A percentile compares a stretch with the other conserved stretches of the same genome.
Conservation (phyloP, 2,113 vertebrate genomes). For the Hydrochoerus hydrochaeris region DNA sequence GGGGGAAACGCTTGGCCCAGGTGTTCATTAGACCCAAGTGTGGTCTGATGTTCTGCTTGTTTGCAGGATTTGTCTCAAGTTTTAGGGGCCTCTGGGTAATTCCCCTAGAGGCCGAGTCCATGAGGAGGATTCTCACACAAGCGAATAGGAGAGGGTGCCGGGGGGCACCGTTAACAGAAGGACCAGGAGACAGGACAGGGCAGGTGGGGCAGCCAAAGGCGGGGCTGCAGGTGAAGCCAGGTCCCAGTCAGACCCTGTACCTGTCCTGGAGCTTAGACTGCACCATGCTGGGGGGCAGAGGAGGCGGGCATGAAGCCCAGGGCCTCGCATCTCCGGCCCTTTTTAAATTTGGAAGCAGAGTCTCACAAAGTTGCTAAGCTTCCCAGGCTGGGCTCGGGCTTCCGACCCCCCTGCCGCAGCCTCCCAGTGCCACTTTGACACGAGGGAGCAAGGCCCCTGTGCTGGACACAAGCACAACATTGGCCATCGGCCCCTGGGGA, state of each 20-base stretch:
- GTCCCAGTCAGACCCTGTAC: accelerated
- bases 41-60: accelerated
- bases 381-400: neutral
- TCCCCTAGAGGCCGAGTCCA: neutral
- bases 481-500: neutral
- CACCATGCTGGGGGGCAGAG: accelerated
- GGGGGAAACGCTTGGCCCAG: neutral
- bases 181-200: neutral
- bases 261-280: neutral
- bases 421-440: neutral
- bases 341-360: neutral
- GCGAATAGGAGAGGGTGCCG: neutral
- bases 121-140: accelerated
- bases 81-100: neutral
- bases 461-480: accelerated
- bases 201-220: accelerated
- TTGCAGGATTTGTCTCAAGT: neutral
- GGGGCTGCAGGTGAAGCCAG: neutral
- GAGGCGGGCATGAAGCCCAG: neutral
- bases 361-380: neutral
- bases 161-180: neutral
- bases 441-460: too few species aligned
- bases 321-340: neutral
- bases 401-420: neutral
- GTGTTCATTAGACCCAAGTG: neutral